Evolutionary conservation across 2,888 invertebrate species (phyloP).

Genomic region (Agrochola macilenta): DNA sequence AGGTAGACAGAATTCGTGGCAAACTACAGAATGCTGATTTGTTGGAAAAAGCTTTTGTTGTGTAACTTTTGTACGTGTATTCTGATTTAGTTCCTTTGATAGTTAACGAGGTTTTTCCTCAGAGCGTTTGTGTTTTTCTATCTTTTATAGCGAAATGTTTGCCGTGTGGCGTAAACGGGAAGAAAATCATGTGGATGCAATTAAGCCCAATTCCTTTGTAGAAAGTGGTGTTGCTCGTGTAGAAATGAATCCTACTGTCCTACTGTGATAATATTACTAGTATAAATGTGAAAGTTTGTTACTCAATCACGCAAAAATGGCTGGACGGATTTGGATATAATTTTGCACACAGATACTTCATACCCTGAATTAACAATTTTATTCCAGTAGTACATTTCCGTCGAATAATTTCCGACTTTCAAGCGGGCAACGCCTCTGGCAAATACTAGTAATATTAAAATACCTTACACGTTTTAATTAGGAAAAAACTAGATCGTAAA

Average conservation of each 20-base stretch:
- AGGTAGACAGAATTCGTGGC: slow-evolving; percentile 43
- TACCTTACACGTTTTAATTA: not conserved
- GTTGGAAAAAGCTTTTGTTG: slow-evolving; percentile 44
- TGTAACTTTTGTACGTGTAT: slow-evolving; percentile 43
- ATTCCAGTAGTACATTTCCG: not conserved
- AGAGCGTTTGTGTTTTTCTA: slow-evolving; percentile 21
- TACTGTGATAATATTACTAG: too few relatives aligned
- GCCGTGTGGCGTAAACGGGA: slow-evolving; percentile 13
- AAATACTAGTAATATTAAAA: not conserved
- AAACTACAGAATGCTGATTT: slow-evolving; percentile 55
- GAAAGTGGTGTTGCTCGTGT: not conserved
- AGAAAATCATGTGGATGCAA: slow-evolving; percentile 33
- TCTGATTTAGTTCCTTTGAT: slow-evolving; percentile 48
- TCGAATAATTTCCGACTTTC: not conserved
- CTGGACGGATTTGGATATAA: not conserved
- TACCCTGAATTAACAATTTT: not conserved
- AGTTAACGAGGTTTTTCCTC: slow-evolving; percentile 46
- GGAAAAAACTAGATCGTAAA: not conserved
- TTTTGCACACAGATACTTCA: not conserved
- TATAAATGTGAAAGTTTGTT: not conserved
- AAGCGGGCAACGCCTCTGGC: not conserved
- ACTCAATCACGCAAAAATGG: not conserved
- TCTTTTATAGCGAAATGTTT: slow-evolving; percentile 18
- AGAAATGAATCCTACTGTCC: not conserved
- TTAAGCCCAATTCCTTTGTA: slow-evolving; percentile 19